A percentile compares a stretch with the other conserved stretches of the same genome.
Evolutionary conservation across 1,140 invertebrate genomes (phyloP).

Genomic region (Trachymyrmex cornetzi): DNA sequence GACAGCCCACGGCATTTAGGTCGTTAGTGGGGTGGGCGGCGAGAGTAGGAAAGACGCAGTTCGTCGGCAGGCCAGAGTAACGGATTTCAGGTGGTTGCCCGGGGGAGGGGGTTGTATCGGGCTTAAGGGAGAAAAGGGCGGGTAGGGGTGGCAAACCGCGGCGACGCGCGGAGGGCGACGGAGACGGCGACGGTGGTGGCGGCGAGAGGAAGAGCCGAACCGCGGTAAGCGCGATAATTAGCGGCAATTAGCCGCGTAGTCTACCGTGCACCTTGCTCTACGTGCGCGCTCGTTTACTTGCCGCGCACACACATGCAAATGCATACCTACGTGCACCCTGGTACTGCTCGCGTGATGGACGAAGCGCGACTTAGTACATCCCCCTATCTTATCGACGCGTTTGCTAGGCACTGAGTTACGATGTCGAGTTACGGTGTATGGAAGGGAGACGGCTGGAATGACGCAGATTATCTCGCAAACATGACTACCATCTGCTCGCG

Average conservation of each 20-base stretch:
- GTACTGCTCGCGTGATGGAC: constrained; percentile 19
- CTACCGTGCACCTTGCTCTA: constrained; percentile 77
- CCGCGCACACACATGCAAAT: constrained; percentile 2
- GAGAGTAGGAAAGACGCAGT: constrained; percentile 60
- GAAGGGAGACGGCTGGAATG: constrained; percentile 16
- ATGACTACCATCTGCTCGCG: background rate
- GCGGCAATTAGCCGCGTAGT: constrained; percentile 83
- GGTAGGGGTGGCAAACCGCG: constrained; percentile 43
- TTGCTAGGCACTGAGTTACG: constrained; percentile 28
- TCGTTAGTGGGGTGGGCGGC: constrained; percentile 50
- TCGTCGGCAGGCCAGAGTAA: constrained; percentile 59
- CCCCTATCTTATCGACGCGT: constrained; percentile 32
- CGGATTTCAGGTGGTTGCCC: constrained; percentile 59
- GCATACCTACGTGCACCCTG: background rate
- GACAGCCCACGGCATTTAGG: constrained; percentile 62
- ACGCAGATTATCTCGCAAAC: constrained; percentile 36
- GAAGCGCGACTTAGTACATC: constrained; percentile 35
- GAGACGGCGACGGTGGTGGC: constrained; percentile 31
- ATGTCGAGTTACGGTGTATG: constrained; percentile 36
- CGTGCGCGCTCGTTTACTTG: constrained; percentile 74
- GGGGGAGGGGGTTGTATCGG: constrained; percentile 17
- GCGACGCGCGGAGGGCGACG: constrained; percentile 24
- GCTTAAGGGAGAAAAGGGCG: background rate
- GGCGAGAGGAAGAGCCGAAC: constrained; percentile 72
- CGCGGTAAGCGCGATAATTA: constrained; percentile 85